Conservation (phyloP, 2,113 vertebrate species). For the Upupa epops region DNA sequence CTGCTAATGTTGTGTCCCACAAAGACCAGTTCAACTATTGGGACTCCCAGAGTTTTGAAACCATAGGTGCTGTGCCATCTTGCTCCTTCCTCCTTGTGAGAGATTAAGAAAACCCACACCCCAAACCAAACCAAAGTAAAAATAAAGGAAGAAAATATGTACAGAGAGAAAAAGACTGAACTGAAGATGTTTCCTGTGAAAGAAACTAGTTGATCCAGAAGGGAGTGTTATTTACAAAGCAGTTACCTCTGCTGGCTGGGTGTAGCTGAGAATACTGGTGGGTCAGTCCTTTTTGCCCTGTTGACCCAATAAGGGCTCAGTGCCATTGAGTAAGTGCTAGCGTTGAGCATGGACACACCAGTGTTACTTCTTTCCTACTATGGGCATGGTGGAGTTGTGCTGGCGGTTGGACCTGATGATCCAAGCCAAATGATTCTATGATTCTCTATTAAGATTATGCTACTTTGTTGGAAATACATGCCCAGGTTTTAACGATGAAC, state of each 20-base stretch:
- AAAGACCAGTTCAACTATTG: not conserved
- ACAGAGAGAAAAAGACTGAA: not conserved
- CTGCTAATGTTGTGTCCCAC: not conserved
- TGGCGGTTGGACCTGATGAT: too few species aligned
- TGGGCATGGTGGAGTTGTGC: too few species aligned
- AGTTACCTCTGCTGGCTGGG: not conserved
- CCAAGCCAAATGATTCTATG: too few species aligned
- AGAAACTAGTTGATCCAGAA: not conserved
- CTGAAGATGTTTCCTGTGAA: not conserved
- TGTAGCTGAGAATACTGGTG: not conserved
- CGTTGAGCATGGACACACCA: not conserved
- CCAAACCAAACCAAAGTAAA: not conserved
- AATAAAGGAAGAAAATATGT: not conserved
- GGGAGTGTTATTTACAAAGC: not conserved
- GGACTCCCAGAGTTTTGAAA: not conserved
- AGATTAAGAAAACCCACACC: not conserved
- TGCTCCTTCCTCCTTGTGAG: not conserved
- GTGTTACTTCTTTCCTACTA: not conserved
- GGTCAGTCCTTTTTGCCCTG: rapidly evolving
- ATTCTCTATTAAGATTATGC: too few species aligned
- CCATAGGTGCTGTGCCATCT: not conserved
- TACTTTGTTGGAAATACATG: rapidly evolving
- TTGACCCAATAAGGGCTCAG: rapidly evolving
- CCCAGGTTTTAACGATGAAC: rapidly evolving
- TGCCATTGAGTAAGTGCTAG: rapidly evolving